Conservation (phyloP, 1,140 invertebrate species). For the Dolichoris vasculosae region DNA sequence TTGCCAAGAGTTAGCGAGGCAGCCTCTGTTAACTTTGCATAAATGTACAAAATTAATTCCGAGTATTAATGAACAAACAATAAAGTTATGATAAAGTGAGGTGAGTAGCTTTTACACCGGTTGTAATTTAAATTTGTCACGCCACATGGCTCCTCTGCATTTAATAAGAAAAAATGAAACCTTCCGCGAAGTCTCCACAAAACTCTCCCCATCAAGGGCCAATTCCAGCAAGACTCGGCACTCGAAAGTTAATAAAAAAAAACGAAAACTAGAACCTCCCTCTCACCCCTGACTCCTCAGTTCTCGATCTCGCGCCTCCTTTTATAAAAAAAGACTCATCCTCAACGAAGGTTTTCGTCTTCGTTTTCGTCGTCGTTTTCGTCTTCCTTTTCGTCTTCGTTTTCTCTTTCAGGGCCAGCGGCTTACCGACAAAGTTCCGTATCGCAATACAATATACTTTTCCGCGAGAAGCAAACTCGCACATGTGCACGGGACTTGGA, state of each 20-base stretch:
- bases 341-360: not conserved
- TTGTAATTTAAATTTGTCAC: slow-evolving; percentile 25
- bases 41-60: not conserved
- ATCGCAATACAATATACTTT: not conserved
- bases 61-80: not conserved
- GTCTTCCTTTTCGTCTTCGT: not conserved
- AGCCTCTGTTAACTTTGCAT: not conserved
- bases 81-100: not conserved
- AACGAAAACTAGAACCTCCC: not conserved
- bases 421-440: too few species aligned
- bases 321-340: not conserved
- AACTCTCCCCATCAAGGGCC: not conserved
- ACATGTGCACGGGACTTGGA: not conserved
- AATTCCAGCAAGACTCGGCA: not conserved
- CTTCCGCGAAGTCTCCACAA: not conserved
- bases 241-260: not conserved
- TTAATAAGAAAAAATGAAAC: not conserved
- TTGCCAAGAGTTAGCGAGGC: not conserved
- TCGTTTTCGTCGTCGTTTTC: not conserved
- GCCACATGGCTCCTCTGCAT: not conserved
- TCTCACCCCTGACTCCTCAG: too few species aligned
- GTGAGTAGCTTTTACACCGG: not conserved
- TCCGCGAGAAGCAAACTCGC: not conserved
- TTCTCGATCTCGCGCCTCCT: too few species aligned
- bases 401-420: not conserved